Conservation (phyloP, 2,113 vertebrate genomes). For the Hypanus sabinus region DNA sequence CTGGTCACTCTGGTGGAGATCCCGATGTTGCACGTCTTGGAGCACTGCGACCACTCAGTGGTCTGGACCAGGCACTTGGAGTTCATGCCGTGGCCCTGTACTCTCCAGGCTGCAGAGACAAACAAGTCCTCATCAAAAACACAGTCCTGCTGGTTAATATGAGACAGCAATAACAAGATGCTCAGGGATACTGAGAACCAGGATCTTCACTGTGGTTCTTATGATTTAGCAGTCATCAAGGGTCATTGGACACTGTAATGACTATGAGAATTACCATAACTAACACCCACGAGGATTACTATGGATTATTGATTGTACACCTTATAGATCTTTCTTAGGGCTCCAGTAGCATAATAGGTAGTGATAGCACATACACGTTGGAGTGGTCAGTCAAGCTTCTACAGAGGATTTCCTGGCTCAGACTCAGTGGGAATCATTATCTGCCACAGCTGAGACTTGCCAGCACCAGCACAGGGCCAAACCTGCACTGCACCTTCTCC, state of each 20-base stretch:
- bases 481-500: neutral
- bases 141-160: neutral
- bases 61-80: slow-evolving; percentile 53
- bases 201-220: too few species aligned
- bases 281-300: too few species aligned
- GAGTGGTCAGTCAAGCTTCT: neutral
- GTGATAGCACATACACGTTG: neutral
- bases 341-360: neutral
- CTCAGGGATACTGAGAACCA: neutral
- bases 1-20: slow-evolving; percentile 61
- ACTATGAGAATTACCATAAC: too few species aligned
- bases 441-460: neutral
- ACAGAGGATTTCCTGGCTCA: neutral
- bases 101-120: slow-evolving; percentile 46
- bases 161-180: neutral
- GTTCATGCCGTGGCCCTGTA: slow-evolving; percentile 41
- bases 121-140: neutral
- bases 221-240: too few species aligned
- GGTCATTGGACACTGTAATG: too few species aligned
- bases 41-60: slow-evolving; percentile 59
- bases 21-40: slow-evolving; percentile 59
- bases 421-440: neutral
- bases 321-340: too few species aligned
- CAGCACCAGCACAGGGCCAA: neutral
- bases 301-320: too few species aligned